phyloP scores from a whole-genome alignment of 2,797 vertebrate species.

The Orestias chungarensis region DNA sequence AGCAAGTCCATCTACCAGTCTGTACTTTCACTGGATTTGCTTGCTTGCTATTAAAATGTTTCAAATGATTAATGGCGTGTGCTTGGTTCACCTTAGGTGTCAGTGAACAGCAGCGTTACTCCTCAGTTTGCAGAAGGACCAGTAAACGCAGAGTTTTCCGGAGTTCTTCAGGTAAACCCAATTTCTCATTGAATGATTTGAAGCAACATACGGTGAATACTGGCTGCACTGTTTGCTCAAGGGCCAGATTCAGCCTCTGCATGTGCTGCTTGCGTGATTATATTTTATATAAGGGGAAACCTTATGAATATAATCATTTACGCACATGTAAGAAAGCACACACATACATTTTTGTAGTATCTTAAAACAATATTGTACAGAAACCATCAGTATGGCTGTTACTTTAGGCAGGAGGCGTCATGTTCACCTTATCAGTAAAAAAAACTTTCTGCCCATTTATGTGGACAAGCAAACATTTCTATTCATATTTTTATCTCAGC shows the following conservation, averaged over 20 bases:
- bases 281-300: background rate
- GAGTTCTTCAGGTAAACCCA: slow-evolving; percentile 88
- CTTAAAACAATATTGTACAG: too few relatives aligned
- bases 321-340: too few relatives aligned
- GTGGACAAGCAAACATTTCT: background rate
- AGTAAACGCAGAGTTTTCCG: slow-evolving; percentile 89
- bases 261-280: background rate
- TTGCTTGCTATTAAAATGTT: slow-evolving; percentile 2
- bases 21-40: background rate
- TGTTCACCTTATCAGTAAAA: too few relatives aligned
- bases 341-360: too few relatives aligned
- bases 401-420: background rate
- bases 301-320: background rate
- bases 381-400: too few relatives aligned
- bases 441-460: too few relatives aligned
- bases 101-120: slow-evolving; percentile 85
- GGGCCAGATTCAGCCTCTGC: background rate
- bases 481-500: background rate
- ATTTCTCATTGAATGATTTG: background rate
- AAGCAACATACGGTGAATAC: background rate
- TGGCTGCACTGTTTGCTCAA: background rate
- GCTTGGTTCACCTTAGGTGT: slow-evolving; percentile 77
- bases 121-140: slow-evolving; percentile 90
- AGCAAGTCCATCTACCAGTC: background rate
- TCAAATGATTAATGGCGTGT: slow-evolving; percentile 9